A percentile compares a stretch with the other conserved stretches of the same genome.
These are phyloP conservation scores for Artibeus lituratus DNA, from an alignment of 2,797 vertebrate genomes.

Conservation along the genomic window DNA sequence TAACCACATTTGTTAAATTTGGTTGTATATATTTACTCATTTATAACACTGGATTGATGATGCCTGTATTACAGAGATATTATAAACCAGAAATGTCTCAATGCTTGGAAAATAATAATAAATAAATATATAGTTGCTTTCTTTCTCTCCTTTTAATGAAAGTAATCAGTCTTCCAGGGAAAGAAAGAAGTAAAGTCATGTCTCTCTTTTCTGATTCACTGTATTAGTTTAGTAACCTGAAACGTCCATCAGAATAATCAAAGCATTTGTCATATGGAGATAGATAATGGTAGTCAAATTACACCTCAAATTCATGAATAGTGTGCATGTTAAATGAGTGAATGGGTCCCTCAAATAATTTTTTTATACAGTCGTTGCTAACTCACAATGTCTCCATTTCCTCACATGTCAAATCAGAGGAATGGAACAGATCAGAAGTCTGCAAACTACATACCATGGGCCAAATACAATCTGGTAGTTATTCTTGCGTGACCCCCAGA, in stretches of 20 bases:
- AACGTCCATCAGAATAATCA: background rate
- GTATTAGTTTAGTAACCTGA: background rate
- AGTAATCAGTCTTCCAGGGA: background rate
- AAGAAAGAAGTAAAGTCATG: background rate
- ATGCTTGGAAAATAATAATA: background rate
- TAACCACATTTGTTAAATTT: background rate
- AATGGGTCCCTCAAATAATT: background rate
- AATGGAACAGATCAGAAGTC: background rate
- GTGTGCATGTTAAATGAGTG: background rate
- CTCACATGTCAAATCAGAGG: background rate
- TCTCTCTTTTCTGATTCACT: background rate
- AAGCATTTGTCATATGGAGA: background rate
- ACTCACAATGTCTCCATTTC: background rate
- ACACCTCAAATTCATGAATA: background rate
- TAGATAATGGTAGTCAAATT: background rate
- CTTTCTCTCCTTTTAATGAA: background rate
- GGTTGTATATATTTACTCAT: background rate
- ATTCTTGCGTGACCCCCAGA: too few relatives aligned
- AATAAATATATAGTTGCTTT: background rate
- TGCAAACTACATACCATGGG: background rate
- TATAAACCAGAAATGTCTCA: background rate
- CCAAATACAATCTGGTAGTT: too few relatives aligned
- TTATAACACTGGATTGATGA: background rate
- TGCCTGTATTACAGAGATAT: background rate
- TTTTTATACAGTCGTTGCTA: background rate